A percentile compares a stretch with the other conserved stretches of the same genome.
These are phyloP conservation scores for Antennarius striatus DNA, from an alignment of 2,113 vertebrate species.

Conservation along the genomic window DNA sequence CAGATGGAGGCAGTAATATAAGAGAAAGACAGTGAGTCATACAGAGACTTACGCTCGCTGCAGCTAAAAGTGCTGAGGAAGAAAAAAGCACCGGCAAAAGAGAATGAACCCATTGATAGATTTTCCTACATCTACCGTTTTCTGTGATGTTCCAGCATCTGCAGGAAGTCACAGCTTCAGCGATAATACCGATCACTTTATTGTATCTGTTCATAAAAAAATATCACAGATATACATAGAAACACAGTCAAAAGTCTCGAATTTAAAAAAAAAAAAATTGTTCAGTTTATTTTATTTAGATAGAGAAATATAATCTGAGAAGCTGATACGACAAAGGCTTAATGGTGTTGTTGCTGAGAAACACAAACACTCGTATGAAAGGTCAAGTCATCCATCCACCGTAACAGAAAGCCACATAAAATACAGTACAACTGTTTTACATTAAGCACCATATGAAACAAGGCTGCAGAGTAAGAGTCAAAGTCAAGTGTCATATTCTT, in stretches of 20 bases:
- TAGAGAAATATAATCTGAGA: background rate
- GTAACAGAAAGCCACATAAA: slow-evolving; percentile 1
- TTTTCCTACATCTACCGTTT: slow-evolving; percentile 23
- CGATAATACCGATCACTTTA: slow-evolving; percentile 17
- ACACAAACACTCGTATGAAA: slow-evolving; percentile 8
- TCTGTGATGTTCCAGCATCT: slow-evolving; percentile 29
- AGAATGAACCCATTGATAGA: slow-evolving; percentile 23
- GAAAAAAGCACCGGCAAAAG: slow-evolving; percentile 3
- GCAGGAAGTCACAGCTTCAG: slow-evolving; percentile 24
- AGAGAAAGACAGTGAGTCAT: slow-evolving; percentile 17
- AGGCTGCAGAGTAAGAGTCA: slow-evolving; percentile 4
- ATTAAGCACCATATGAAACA: slow-evolving; percentile 4
- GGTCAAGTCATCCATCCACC: slow-evolving; percentile 1
- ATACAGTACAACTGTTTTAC: slow-evolving; percentile 1
- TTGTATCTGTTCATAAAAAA: background rate
- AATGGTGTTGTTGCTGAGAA: slow-evolving; percentile 16
- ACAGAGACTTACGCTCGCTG: background rate
- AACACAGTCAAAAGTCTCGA: slow-evolving; percentile 43
- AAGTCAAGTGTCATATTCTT: slow-evolving; percentile 15
- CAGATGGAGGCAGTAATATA: slow-evolving; percentile 22
- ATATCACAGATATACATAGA: slow-evolving; percentile 10
- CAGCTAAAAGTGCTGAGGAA: background rate
- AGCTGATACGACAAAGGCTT: slow-evolving; percentile 17
- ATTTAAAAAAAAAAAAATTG: slow-evolving; percentile 20
- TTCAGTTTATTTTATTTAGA: background rate